Base-by-base conservation (phyloP, 2,888 invertebrate species). In the Trichopoda pennipes region DNA sequence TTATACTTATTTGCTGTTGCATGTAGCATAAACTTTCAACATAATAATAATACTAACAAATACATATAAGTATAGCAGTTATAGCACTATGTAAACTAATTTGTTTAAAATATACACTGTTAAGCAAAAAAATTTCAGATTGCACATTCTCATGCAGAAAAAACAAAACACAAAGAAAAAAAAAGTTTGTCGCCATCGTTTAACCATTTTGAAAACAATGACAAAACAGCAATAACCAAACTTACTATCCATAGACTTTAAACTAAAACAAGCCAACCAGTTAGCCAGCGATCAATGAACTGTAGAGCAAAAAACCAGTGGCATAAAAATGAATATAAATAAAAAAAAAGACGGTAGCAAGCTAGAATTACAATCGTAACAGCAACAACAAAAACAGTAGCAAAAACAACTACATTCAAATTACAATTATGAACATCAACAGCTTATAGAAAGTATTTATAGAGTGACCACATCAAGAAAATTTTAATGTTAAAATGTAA, bases 261-360 rank as follows among this genome's bases (percentile, higher is more conserved):
- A 47, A 55, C 10, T 61, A 19, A 55, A 55, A 49, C 53, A 64
- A 38, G 38, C 63, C 55, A 49, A 44, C 56, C 28, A 63, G 53
- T 68, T 53, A 68, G 63, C 38, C 47, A 49, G 78, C 77, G 81
- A 81, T 78, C 81, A 81, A 81, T 81, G 81, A 81, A 81, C 81
- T 81, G 58, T 74, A 47, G 51, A 78, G 77, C 74, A 68, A 60
- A 75, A 53, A 28, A 28, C 28, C 44, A 80, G 63, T 70, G 58
- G 44, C 63, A 70, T 63, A 47, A 70, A 60, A 63, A 47, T 53
- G 17, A 49, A 3, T 47, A n/a, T 66, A 60, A 60, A 60, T 58
- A 19, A 44, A 21, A 32, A 28, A 53, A 60, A 38, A 35, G 38
- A 38, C 47, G 55, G 53, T 61, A 69, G 69, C 69, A 49, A 61